Percentiles rank a stretch among this genome's conserved stretches.
Conservation (phyloP, 2,797 vertebrate species). For the Halcyon smyrnensis region DNA sequence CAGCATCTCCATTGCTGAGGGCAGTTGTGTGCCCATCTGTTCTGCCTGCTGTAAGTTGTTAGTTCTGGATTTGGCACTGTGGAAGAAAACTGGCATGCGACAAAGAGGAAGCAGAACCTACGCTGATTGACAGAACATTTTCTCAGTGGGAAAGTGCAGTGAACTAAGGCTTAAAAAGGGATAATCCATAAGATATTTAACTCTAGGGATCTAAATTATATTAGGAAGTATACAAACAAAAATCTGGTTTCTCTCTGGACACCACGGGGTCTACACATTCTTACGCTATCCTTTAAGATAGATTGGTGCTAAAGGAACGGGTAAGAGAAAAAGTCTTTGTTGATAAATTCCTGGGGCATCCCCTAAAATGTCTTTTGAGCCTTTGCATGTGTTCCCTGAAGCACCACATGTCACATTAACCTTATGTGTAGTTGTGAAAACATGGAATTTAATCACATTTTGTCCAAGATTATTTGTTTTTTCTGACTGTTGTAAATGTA, state of each 20-base stretch:
- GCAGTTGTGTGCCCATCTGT: constrained; percentile 58
- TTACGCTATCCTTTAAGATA: constrained; percentile 22
- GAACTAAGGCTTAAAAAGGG: constrained; percentile 31
- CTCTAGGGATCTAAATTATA: constrained; percentile 25
- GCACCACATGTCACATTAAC: background rate
- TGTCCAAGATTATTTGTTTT: background rate
- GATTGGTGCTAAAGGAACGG: constrained; percentile 12
- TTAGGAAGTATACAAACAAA: constrained; percentile 51
- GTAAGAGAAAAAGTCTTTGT: constrained; percentile 2
- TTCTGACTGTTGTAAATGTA: background rate
- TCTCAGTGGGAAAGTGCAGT: constrained; percentile 42
- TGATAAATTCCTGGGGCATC: constrained; percentile 6
- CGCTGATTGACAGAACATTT: constrained; percentile 40
- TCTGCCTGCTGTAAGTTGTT: constrained; percentile 49
- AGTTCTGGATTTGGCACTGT: constrained; percentile 41
- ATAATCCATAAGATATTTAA: constrained; percentile 47
- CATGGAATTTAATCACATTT: background rate
- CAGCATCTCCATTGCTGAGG: constrained; percentile 37
- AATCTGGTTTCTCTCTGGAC: constrained; percentile 16
- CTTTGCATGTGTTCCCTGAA: background rate
- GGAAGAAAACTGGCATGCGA: constrained; percentile 13
- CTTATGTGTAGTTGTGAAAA: constrained; percentile 35
- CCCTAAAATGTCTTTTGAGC: constrained; percentile 15
- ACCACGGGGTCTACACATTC: background rate
- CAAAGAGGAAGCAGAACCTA: constrained; percentile 29